These are phyloP conservation scores for Sorex araneus DNA, from an alignment of 2,113 vertebrate species.

Conservation along the genomic window DNA sequence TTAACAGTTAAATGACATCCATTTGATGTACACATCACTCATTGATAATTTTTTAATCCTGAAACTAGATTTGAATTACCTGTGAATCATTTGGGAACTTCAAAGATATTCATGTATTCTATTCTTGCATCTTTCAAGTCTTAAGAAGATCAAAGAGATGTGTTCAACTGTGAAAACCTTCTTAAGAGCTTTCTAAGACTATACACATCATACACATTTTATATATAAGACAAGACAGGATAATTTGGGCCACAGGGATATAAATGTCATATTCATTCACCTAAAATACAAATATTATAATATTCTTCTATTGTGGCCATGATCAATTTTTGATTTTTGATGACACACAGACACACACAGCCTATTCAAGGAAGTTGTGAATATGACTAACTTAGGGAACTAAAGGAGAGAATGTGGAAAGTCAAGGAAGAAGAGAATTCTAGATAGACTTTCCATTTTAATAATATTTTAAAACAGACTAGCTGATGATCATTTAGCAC, in stretches of 20 bases:
- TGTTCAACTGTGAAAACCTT: conserved; percentile 71
- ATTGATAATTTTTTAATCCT: conserved; percentile 66
- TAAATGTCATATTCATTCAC: conserved; percentile 80
- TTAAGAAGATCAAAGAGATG: conserved; percentile 78
- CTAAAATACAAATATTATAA: conserved; percentile 75
- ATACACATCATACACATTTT: conserved; percentile 67
- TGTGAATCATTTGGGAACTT: conserved; percentile 73
- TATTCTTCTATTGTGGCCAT: conserved; percentile 16
- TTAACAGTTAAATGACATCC: conserved; percentile 41
- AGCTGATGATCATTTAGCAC: background rate
- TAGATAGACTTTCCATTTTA: background rate
- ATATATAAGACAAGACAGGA: conserved; percentile 69
- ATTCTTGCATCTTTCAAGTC: conserved; percentile 70
- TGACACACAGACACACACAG: conserved; percentile 56
- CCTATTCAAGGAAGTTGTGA: conserved; percentile 62
- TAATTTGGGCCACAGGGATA: conserved; percentile 78
- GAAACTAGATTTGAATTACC: conserved; percentile 72
- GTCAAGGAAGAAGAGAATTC: background rate
- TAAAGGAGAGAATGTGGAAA: background rate
- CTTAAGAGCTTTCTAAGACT: conserved; percentile 78
- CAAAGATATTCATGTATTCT: conserved; percentile 71
- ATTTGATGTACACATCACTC: conserved; percentile 42
- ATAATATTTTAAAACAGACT: conserved; percentile 46
- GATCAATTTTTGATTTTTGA: conserved; percentile 70
- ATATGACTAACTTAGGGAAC: conserved; percentile 55